Base-by-base conservation (phyloP, 2,113 vertebrate genomes). In the Nibea coibor region DNA sequence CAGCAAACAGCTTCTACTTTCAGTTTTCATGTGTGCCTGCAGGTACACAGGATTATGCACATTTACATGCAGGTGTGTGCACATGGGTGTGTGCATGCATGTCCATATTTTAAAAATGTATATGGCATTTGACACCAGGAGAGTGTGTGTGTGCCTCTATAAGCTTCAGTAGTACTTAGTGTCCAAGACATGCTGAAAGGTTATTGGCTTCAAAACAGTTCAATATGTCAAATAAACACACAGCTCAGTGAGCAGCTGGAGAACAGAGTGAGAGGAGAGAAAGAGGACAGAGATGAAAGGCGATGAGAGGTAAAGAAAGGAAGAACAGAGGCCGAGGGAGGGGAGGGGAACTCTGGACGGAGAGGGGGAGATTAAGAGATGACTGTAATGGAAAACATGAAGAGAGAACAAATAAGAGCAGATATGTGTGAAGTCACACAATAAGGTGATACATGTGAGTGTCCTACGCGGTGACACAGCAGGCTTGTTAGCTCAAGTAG, bases 141-240 rank as follows among this genome's bases (percentile, higher is more conserved):
- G 7, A 35, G 75, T 2, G 31, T 65, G 43, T 69, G 75, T 69
- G 26, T 56, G 47, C 24, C 17, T 64, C 16, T 20, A 66, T 64
- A 11, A 76, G 81, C 61, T 57, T 69, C 75, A 81, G 65, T 39
- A 57, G 75, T 42, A 73, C 65, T 76, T 67, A 80, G 53, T 77
- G 73, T 86, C 67, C 57, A 78, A 77, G 77, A 74, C 75, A 81
- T 35, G 66, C 73, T 75, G 61, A 88, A 88, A 90, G 91, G 91
- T 87, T 91, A 89, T 81, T 71, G 88, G 79, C 88, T 89, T 90
- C 88, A 90, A 90, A 91, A 84, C 78, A 74, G 81, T 89, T 91
- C 81, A 86, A 91, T 89, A 91, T 92, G 90, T 90, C 91, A 90
- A 80, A 91, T 89, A 80, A 92, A 77, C 82, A 87, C 86, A 89